Percentiles rank a stretch among this genome's conserved stretches.
Conservation (phyloP, 2,113 vertebrate species). For the Morone chrysops region DNA sequence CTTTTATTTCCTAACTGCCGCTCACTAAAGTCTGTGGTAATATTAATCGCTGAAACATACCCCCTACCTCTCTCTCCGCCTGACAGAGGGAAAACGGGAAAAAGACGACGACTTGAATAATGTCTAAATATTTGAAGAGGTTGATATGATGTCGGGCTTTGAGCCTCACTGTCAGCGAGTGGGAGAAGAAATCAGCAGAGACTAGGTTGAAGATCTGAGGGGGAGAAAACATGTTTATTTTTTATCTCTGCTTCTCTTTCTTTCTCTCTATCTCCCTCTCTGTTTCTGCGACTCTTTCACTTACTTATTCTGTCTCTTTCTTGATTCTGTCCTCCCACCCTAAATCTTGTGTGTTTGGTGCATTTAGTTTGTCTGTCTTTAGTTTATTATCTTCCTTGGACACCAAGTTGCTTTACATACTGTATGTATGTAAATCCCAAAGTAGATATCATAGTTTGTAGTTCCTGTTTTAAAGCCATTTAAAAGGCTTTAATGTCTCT, state of each 20-base stretch:
- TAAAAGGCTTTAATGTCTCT: constrained; percentile 17
- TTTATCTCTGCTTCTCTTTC: constrained; percentile 54
- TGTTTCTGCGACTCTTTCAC: constrained; percentile 29
- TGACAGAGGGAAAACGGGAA: constrained; percentile 48
- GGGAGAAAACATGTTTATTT: constrained; percentile 69
- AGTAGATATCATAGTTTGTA: neutral
- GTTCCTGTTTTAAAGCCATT: constrained; percentile 7
- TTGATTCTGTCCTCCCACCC: constrained; percentile 50
- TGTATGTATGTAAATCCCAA: neutral
- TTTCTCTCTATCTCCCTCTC: constrained; percentile 22
- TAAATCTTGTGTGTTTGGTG: constrained; percentile 7
- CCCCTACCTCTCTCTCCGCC: constrained; percentile 38
- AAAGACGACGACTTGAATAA: constrained; percentile 68
- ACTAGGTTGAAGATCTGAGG: constrained; percentile 71
- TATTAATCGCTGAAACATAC: constrained; percentile 76
- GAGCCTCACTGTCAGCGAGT: constrained; percentile 71
- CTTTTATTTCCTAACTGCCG: constrained; percentile 77
- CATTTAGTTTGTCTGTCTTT: constrained; percentile 10
- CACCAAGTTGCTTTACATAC: neutral
- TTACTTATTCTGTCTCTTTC: constrained; percentile 5
- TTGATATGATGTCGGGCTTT: constrained; percentile 78
- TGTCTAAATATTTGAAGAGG: constrained; percentile 81
- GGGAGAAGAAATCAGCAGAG: constrained; percentile 75
- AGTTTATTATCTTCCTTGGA: neutral
- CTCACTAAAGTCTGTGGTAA: constrained; percentile 67